phyloP scores from a whole-genome alignment of 2,113 vertebrate species.

The Leptocoma aspasia region DNA sequence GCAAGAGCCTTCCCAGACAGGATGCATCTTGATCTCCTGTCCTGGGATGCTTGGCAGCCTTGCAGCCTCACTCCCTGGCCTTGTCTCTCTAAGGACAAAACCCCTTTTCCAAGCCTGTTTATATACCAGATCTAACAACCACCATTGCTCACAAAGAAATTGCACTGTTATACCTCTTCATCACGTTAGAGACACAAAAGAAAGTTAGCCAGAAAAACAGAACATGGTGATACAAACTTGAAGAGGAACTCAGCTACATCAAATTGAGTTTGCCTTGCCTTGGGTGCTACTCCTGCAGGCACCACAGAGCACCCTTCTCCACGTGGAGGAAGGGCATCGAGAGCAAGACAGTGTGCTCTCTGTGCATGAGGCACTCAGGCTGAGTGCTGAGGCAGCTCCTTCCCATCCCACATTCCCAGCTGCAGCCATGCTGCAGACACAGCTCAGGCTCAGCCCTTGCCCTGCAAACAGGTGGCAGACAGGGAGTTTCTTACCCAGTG shows the following conservation, averaged over 20 bases:
- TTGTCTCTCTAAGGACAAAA: neutral
- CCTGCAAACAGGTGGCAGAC: neutral
- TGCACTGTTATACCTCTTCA: neutral
- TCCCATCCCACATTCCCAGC: neutral
- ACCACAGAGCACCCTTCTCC: neutral
- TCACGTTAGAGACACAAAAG: neutral
- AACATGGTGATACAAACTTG: neutral
- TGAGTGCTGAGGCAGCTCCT: neutral
- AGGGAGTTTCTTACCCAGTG: constrained; percentile 81
- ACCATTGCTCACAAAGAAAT: neutral
- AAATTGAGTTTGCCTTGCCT: neutral
- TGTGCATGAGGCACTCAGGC: neutral
- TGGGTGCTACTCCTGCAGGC: neutral
- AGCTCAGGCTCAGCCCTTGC: neutral
- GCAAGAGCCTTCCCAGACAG: neutral
- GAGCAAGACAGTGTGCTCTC: neutral
- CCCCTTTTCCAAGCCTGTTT: neutral
- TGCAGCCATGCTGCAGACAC: neutral
- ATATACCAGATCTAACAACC: neutral
- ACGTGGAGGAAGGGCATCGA: neutral
- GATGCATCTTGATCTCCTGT: neutral
- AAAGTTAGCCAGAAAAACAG: neutral
- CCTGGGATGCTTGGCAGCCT: neutral
- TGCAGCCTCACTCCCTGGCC: neutral
- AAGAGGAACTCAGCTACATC: neutral